phyloP scores from a whole-genome alignment of 2,797 vertebrate genomes.

The Diglossa cyanea region DNA sequence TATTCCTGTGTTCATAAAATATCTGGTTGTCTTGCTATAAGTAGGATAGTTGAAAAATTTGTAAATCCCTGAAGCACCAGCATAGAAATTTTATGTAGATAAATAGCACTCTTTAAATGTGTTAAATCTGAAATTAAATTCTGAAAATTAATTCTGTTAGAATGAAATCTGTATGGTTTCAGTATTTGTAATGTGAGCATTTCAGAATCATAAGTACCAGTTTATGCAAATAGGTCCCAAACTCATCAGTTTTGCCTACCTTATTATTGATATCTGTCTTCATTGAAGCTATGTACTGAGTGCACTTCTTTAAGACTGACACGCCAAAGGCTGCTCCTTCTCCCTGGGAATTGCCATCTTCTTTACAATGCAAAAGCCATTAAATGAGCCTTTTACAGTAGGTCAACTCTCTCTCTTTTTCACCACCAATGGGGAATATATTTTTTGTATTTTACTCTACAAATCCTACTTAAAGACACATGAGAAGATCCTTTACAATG shows the following conservation, averaged over 20 bases:
- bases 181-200: conserved; percentile 3
- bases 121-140: too few relatives aligned
- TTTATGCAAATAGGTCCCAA: conserved; percentile 58
- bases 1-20: not conserved
- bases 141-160: too few relatives aligned
- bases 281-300: not conserved
- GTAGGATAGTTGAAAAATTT: not conserved
- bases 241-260: conserved; percentile 41
- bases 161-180: not conserved
- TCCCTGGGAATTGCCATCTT: conserved; percentile 29
- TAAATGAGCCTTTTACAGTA: conserved; percentile 35
- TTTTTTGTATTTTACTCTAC: not conserved
- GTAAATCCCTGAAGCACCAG: conserved; percentile 1
- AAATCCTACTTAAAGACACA: conserved; percentile 23
- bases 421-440: not conserved
- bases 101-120: conserved; percentile 4
- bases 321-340: conserved; percentile 31
- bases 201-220: not conserved
- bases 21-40: not conserved
- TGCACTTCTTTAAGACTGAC: conserved; percentile 40
- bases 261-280: conserved; percentile 53
- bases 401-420: not conserved
- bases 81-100: conserved; percentile 11
- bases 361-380: conserved; percentile 35
- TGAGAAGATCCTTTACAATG: not conserved